Conservation (phyloP, 2,797 vertebrate species). For the Urosaurus nigricauda region DNA sequence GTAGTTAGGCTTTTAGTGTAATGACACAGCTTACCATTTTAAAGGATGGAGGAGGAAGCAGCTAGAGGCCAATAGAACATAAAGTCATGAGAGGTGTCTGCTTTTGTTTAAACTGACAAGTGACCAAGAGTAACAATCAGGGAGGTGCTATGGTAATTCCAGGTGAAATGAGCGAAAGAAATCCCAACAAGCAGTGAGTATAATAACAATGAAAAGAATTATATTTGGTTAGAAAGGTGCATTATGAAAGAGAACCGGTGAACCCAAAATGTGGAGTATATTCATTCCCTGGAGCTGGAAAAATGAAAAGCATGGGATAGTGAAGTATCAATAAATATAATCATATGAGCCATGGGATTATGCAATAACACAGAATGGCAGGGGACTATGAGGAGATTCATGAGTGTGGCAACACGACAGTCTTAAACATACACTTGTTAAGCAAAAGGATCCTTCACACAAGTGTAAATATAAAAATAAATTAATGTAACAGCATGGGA, state of each 20-base stretch:
- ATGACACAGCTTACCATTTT: background rate
- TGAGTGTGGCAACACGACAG: background rate
- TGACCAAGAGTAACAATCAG: background rate
- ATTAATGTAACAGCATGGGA: background rate
- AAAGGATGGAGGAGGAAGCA: background rate
- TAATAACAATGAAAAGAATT: background rate
- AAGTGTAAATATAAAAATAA: background rate
- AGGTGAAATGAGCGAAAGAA: background rate
- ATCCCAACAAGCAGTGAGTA: background rate
- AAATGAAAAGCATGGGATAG: background rate
- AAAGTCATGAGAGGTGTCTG: background rate
- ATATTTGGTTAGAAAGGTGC: background rate
- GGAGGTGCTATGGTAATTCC: background rate
- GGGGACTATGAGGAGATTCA: background rate
- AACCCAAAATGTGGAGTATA: too few relatives aligned
- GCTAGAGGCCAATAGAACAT: background rate
- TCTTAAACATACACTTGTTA: background rate
- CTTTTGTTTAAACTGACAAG: background rate
- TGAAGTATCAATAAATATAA: background rate
- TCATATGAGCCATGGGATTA: background rate
- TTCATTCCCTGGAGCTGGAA: background rate
- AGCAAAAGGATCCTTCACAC: background rate
- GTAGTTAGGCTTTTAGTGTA: background rate
- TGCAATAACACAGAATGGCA: background rate
- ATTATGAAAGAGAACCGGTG: background rate